Evolutionary conservation across 2,113 vertebrate species (phyloP).

Genomic region (Callipepla californica): DNA sequence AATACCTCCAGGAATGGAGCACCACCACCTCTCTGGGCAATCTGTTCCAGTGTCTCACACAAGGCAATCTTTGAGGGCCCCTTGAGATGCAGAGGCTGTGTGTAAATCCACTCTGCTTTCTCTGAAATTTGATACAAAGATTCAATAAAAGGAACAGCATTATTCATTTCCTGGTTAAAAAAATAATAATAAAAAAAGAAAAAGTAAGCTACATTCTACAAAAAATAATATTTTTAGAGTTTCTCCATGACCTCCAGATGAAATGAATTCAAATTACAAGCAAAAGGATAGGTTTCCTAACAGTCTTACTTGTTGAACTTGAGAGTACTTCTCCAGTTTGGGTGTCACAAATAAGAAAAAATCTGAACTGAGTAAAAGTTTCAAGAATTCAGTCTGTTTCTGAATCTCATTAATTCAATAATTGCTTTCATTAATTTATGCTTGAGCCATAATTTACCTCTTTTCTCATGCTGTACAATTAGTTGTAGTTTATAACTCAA

Average conservation of each 20-base stretch:
- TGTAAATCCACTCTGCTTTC: background rate
- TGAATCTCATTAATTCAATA: background rate
- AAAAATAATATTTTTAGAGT: background rate
- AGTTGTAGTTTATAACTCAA: background rate
- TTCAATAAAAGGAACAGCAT: background rate
- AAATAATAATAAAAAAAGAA: background rate
- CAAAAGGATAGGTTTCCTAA: background rate
- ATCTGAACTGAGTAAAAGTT: background rate
- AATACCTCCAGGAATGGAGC: too few relatives aligned
- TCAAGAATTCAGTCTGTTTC: background rate
- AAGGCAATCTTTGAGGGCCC: background rate
- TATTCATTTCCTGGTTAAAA: background rate
- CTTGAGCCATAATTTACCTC: background rate
- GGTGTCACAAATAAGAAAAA: background rate
- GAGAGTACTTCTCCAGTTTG: background rate
- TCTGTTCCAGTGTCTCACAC: background rate
- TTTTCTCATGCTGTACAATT: background rate
- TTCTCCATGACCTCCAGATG: background rate
- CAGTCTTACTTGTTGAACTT: background rate
- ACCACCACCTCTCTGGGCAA: too few relatives aligned
- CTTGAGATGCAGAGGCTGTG: background rate
- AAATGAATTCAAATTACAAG: background rate
- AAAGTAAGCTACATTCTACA: background rate
- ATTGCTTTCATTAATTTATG: background rate
- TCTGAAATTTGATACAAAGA: background rate